phyloP scores from a whole-genome alignment of 2,797 vertebrate genomes.

The Myripristis murdjan region DNA sequence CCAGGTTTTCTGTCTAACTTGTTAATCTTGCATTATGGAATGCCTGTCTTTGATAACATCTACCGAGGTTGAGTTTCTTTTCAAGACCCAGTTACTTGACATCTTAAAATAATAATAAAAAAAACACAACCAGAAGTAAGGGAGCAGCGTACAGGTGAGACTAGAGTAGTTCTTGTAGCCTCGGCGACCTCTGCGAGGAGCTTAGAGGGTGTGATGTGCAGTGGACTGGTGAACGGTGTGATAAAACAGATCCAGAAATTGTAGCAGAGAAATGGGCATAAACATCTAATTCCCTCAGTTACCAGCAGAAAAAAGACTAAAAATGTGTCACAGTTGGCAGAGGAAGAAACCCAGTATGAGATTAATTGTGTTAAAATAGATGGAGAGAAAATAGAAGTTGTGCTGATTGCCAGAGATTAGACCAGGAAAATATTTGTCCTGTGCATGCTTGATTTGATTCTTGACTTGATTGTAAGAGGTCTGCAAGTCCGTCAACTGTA shows the following conservation, averaged over 20 bases:
- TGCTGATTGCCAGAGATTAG: constrained; percentile 57
- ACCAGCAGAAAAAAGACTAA: constrained; percentile 26
- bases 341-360: constrained; percentile 41
- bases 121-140: constrained; percentile 39
- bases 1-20: too few species aligned
- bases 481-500: constrained; percentile 49
- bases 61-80: constrained; percentile 17
- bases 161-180: constrained; percentile 55
- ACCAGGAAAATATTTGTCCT: constrained; percentile 44
- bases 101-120: constrained; percentile 34
- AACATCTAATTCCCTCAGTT: constrained; percentile 11
- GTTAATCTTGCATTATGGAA: too few species aligned
- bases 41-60: too few species aligned
- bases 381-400: constrained; percentile 51
- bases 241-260: not conserved
- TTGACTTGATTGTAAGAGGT: too few species aligned
- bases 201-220: constrained; percentile 6
- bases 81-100: constrained; percentile 11
- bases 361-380: constrained; percentile 66
- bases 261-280: constrained; percentile 3
- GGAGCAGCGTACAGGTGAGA: constrained; percentile 48
- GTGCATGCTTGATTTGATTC: constrained; percentile 45
- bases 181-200: constrained; percentile 49
- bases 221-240: not conserved
- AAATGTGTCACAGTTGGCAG: constrained; percentile 19